Conservation (phyloP, 1,140 invertebrate species). For the Drosophila rhopaloa region DNA sequence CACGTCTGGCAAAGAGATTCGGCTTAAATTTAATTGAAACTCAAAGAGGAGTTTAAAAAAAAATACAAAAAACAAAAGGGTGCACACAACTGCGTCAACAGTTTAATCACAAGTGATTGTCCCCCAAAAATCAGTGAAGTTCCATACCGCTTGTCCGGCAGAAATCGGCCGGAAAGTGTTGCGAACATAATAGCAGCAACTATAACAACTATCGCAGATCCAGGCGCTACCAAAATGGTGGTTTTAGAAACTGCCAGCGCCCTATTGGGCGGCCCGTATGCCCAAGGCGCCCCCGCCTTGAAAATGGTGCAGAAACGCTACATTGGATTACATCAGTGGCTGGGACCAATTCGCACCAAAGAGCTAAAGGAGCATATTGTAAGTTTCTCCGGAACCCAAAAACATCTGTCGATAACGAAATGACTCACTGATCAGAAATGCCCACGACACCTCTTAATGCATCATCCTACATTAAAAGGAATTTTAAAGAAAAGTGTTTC, state of each 20-base stretch:
- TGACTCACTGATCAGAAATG: not conserved
- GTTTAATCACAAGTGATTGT: slow-evolving; percentile 32
- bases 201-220: slow-evolving; percentile 40
- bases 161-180: slow-evolving; percentile 51
- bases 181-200: slow-evolving; percentile 19
- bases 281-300: slow-evolving; percentile 91
- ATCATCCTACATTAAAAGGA: not conserved
- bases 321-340: slow-evolving; percentile 94
- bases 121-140: slow-evolving; percentile 29
- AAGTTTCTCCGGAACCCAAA: slow-evolving; percentile 84
- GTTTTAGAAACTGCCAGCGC: slow-evolving; percentile 88
- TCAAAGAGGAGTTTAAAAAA: slow-evolving; percentile 17
- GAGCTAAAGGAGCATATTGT: slow-evolving; percentile 90
- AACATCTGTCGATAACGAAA: not conserved
- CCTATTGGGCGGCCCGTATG: slow-evolving; percentile 89
- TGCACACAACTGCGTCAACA: not conserved
- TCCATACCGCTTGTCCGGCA: slow-evolving; percentile 30
- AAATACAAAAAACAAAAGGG: slow-evolving; percentile 15
- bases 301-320: slow-evolving; percentile 95
- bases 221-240: slow-evolving; percentile 87
- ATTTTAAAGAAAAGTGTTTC: not conserved
- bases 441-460: too few relatives aligned
- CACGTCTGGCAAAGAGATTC: slow-evolving; percentile 63
- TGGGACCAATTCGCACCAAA: slow-evolving; percentile 89
- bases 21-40: slow-evolving; percentile 79